Conservation (phyloP, 2,113 vertebrate species). For the Cranoglanis bouderius region DNA sequence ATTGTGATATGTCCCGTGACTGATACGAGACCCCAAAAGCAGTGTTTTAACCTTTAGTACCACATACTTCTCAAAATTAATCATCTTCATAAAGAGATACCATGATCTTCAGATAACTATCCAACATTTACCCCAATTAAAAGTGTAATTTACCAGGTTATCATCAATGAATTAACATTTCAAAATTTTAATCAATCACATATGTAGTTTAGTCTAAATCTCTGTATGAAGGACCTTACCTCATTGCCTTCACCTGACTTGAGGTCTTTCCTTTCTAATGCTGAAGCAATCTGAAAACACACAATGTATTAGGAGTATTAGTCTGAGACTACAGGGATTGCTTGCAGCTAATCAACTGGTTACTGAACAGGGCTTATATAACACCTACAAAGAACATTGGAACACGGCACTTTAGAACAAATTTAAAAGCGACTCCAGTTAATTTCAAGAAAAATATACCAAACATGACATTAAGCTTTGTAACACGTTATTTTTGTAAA, state of each 20-base stretch:
- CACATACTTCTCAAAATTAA: background rate
- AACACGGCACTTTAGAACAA: background rate
- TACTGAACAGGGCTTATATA: background rate
- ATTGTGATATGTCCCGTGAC: too few relatives aligned
- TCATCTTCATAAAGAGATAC: background rate
- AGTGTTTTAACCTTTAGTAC: background rate
- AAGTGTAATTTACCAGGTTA: background rate
- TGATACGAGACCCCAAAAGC: too few relatives aligned
- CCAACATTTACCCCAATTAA: background rate
- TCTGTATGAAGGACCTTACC: constrained; percentile 68
- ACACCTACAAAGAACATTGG: background rate
- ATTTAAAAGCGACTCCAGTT: background rate
- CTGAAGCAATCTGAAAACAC: constrained; percentile 77
- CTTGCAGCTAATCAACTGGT: background rate
- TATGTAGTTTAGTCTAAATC: background rate
- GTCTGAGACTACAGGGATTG: background rate
- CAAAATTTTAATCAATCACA: background rate
- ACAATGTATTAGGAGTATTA: background rate
- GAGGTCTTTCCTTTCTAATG: constrained; percentile 74
- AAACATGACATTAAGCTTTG: background rate
- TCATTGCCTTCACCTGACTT: constrained; percentile 71
- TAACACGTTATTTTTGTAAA: background rate
- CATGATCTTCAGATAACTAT: background rate
- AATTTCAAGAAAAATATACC: background rate
- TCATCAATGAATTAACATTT: background rate